A percentile compares a stretch with the other conserved stretches of the same genome.
These are phyloP conservation scores for Oxyura jamaicensis DNA, from an alignment of 2,113 vertebrate genomes.

Conservation along the genomic window DNA sequence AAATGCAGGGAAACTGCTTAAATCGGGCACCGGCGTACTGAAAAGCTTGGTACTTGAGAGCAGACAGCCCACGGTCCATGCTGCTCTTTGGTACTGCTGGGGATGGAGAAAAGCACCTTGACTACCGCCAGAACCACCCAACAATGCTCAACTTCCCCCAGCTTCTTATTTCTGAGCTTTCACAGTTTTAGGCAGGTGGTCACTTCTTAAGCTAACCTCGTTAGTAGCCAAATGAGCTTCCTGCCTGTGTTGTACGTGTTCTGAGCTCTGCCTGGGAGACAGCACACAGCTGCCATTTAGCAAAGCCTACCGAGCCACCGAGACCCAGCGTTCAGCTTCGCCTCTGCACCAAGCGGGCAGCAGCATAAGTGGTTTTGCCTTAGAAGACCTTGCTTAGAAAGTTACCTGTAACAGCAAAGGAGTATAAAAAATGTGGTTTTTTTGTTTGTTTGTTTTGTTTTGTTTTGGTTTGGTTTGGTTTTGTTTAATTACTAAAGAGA, in stretches of 20 bases:
- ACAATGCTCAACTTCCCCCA: background rate
- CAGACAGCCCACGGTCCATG: rapidly evolving
- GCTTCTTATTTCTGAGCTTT: background rate
- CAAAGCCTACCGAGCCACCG: background rate
- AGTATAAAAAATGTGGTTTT: background rate
- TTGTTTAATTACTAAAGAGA: background rate
- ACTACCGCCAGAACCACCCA: rapidly evolving
- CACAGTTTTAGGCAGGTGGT: background rate
- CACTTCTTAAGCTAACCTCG: background rate
- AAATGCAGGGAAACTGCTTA: background rate
- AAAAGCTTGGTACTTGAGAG: background rate
- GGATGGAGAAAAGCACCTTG: background rate
- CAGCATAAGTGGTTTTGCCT: background rate
- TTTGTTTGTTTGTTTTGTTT: no score
- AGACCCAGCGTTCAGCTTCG: background rate
- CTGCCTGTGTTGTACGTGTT: background rate
- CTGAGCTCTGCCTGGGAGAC: background rate
- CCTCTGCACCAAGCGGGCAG: background rate
- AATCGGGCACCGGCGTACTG: background rate
- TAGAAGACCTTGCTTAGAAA: background rate
- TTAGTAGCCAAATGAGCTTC: background rate
- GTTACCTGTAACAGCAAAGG: background rate
- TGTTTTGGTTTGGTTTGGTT: no score
- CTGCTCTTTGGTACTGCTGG: background rate
- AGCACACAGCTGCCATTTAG: background rate